Percentiles rank a stretch among this genome's conserved stretches.
Conservation (phyloP, 2,797 vertebrate genomes). For the Rhinoraja longicauda region DNA sequence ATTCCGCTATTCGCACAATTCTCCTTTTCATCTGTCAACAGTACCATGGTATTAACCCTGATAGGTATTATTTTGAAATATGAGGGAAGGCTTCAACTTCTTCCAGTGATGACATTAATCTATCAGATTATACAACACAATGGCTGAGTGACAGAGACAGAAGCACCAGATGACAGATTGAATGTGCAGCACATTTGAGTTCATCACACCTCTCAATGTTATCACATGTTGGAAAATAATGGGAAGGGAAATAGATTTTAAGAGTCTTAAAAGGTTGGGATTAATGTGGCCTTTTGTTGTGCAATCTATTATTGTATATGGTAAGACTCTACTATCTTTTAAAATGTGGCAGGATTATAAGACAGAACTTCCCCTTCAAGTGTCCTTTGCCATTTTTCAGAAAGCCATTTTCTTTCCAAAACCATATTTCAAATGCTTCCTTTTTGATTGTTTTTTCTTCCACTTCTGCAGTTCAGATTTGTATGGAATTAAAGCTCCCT, state of each 20-base stretch:
- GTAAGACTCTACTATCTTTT: constrained; percentile 9
- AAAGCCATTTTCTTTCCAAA: neutral
- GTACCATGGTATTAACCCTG: neutral
- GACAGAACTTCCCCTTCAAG: neutral
- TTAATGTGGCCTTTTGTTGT: constrained; percentile 32
- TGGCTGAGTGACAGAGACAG: constrained; percentile 27
- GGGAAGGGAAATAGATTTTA: constrained; percentile 26
- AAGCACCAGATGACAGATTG: constrained; percentile 29
- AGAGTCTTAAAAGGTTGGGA: constrained; percentile 30
- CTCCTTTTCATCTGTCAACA: constrained; percentile 4
- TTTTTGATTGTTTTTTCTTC: neutral
- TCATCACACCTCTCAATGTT: constrained; percentile 29
- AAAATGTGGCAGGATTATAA: neutral
- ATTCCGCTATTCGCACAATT: constrained; percentile 1
- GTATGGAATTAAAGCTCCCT: neutral
- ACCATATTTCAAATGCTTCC: neutral
- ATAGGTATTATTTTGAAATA: constrained; percentile 35
- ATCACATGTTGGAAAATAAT: constrained; percentile 6
- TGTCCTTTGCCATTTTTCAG: constrained; percentile 24
- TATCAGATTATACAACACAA: constrained; percentile 21
- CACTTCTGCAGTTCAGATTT: neutral
- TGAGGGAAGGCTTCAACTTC: constrained; percentile 24
- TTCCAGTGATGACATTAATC: constrained; percentile 28
- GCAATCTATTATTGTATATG: constrained; percentile 20
- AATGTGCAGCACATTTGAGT: constrained; percentile 12